Base-by-base conservation (phyloP, 1,140 invertebrate genomes). In the Holcopasites calliopsidis region DNA sequence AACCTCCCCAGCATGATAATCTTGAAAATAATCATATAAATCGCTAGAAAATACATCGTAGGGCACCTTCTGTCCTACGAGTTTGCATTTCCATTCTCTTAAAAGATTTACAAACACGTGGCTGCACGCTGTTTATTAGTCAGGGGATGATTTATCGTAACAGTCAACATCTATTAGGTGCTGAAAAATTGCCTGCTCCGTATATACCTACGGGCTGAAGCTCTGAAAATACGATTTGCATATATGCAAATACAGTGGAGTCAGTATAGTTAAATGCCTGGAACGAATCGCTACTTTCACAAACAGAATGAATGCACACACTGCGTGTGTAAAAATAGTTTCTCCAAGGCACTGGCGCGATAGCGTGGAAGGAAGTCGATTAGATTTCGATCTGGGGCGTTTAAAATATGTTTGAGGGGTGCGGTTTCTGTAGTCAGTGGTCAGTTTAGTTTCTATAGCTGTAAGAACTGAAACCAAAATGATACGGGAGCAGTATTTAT, bases 171-270 rank as follows among this genome's bases (percentile, higher is more conserved):
- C 42, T 57, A 61, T 72, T 72, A 72, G 49, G 7, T 33, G 44
- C 2, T 72, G 31, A 72, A 72, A 72, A 62, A 72, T 52, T 18
- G 57, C 16, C 4, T n/a, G 23, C n/a, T 16, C 49, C 47, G 35
- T 10, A 18, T 40, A 6, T 13, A 28, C 54, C 54, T 7, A 28
- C 38, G n/a, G 54, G 54, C 54, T 16, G 13, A 42, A 55, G n/a
- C 54, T 58, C 58, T 58, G 66, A 35, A 70, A 70, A 58, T 70
- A 8, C 18, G 66, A 70, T 70, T 70, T 70, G 66, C 66, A 70
- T 70, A 70, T 70, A 70, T 70, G 66, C 66, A 70, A 70, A 70
- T 70, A 70, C 0, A 16, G 21, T 16, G n/a, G 16, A 70, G 28
- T 47, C 40, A n/a, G 54, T 31, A 16, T 28, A 54, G 38, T 38